These are phyloP conservation scores for Antigone vipio DNA, from an alignment of 2,113 vertebrate genomes.

Conservation along the genomic window DNA sequence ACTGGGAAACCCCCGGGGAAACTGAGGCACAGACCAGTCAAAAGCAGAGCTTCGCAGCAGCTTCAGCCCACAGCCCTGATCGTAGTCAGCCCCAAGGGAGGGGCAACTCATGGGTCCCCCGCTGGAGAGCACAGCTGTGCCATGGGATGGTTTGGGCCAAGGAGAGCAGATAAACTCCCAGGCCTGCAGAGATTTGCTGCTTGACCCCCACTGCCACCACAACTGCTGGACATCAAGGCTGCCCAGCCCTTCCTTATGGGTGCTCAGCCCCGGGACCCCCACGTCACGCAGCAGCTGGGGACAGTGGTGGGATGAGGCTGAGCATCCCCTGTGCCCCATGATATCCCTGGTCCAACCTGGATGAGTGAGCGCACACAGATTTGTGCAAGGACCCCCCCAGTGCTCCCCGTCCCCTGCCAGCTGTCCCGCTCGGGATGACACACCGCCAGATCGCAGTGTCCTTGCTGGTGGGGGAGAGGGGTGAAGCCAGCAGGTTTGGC, in stretches of 20 bases:
- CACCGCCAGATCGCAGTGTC: accelerated
- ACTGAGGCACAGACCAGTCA: not conserved
- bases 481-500: not conserved
- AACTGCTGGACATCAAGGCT: not conserved
- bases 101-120: not conserved
- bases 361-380: not conserved
- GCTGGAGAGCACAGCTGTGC: not conserved
- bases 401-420: not conserved
- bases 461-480: accelerated
- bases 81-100: not conserved
- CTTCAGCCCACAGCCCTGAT: not conserved
- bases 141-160: not conserved
- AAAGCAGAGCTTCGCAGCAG: not conserved
- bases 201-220: not conserved
- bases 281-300: not conserved
- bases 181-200: not conserved
- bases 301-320: not conserved
- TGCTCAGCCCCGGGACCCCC: not conserved
- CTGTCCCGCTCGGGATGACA: not conserved
- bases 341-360: not conserved
- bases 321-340: accelerated
- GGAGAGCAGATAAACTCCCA: not conserved
- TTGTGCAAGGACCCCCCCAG: not conserved
- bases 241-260: not conserved
- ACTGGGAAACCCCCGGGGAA: not conserved